These are phyloP conservation scores for Chiloscyllium plagiosum DNA, from an alignment of 2,113 vertebrate species.

Conservation along the genomic window DNA sequence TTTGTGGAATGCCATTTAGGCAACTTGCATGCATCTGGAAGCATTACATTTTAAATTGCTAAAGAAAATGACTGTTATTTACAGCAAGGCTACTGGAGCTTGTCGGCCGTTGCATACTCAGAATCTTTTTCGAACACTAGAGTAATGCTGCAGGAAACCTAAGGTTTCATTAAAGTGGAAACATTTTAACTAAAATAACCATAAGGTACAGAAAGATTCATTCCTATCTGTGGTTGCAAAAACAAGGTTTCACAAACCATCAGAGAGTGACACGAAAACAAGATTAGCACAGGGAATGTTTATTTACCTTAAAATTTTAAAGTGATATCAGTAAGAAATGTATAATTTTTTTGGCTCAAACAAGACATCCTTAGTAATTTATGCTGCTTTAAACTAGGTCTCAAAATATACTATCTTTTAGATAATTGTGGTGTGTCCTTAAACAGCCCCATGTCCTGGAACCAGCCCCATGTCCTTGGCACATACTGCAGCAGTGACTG, in stretches of 20 bases:
- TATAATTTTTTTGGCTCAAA: slow-evolving; percentile 4
- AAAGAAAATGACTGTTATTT: background rate
- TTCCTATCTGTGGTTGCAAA: background rate
- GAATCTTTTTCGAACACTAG: background rate
- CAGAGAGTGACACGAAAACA: slow-evolving; percentile 1
- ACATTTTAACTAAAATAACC: background rate
- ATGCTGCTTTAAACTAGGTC: background rate
- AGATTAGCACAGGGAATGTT: background rate
- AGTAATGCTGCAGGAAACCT: background rate
- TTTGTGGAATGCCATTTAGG: background rate
- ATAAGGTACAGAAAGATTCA: background rate
- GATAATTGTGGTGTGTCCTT: slow-evolving; percentile 34
- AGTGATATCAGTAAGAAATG: background rate
- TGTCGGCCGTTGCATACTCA: background rate
- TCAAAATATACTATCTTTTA: slow-evolving; percentile 25
- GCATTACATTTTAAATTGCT: background rate
- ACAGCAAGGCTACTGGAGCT: background rate
- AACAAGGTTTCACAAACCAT: background rate
- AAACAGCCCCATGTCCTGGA: slow-evolving; percentile 29
- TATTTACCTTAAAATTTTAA: background rate
- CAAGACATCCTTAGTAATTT: background rate
- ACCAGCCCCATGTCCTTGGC: slow-evolving; percentile 24
- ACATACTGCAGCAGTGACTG: background rate
- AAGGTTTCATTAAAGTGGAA: background rate
- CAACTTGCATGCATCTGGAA: background rate